phyloP scores from a whole-genome alignment of 2,113 vertebrate genomes.

The Rhadina sibilatrix region DNA sequence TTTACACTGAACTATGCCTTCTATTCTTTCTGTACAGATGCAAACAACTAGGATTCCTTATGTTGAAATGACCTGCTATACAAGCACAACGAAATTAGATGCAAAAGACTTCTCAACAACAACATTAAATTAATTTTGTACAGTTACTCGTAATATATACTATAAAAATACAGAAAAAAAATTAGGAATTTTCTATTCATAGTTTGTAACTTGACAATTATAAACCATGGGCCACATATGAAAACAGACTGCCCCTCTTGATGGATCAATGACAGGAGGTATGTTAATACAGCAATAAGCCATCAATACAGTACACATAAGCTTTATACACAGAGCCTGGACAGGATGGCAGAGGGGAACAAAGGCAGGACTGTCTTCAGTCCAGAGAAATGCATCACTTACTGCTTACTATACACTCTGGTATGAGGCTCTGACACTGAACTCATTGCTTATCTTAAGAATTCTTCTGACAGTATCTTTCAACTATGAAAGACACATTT shows the following conservation, averaged over 20 bases:
- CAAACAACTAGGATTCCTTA: not conserved
- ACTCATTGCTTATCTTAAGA: slow-evolving; percentile 45
- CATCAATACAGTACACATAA: not conserved
- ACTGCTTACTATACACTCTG: slow-evolving; percentile 24
- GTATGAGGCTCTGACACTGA: slow-evolving; percentile 41
- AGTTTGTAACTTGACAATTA: not conserved
- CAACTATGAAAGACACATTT: slow-evolving; percentile 6
- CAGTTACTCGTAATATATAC: not conserved
- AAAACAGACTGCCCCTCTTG: not conserved
- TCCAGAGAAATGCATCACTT: slow-evolving; percentile 29
- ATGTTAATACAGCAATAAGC: not conserved
- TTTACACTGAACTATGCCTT: not conserved
- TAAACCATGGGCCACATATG: not conserved
- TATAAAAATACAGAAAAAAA: not conserved
- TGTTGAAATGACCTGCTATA: not conserved
- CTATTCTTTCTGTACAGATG: not conserved
- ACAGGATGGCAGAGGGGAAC: slow-evolving; percentile 5
- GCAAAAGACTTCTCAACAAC: not conserved
- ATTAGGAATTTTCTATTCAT: not conserved
- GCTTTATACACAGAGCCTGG: not conserved
- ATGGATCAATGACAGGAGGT: not conserved
- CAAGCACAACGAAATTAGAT: not conserved
- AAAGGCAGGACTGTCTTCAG: slow-evolving; percentile 42
- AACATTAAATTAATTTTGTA: not conserved
- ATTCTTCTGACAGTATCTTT: slow-evolving; percentile 39